These are phyloP conservation scores for Gulo gulo DNA, from an alignment of 2,113 vertebrate genomes.

Conservation along the genomic window DNA sequence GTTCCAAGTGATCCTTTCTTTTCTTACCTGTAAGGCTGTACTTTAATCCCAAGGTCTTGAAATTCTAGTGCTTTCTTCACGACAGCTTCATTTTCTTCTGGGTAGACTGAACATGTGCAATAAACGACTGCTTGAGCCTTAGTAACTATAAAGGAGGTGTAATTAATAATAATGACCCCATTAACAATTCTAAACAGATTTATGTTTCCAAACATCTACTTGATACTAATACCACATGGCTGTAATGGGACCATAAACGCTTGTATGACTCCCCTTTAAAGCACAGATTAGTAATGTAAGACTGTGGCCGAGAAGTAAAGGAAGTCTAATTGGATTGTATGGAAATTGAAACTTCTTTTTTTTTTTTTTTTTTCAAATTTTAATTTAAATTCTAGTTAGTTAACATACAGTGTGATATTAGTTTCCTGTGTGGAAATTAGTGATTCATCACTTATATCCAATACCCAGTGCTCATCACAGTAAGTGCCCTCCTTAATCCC, in stretches of 20 bases:
- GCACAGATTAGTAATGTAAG: neutral
- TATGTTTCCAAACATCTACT: neutral
- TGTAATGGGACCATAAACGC: neutral
- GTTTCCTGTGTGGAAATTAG: neutral
- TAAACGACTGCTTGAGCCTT: constrained; percentile 89
- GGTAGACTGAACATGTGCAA: constrained; percentile 89
- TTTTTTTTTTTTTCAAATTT: neutral
- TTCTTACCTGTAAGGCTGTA: constrained; percentile 86
- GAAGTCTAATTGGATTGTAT: neutral
- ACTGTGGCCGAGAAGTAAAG: neutral
- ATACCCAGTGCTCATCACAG: too few species aligned
- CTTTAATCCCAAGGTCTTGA: constrained; percentile 77
- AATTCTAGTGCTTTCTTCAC: constrained; percentile 86
- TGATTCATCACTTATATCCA: too few species aligned
- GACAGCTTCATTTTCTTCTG: constrained; percentile 91
- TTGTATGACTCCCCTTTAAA: neutral
- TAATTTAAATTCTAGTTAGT: neutral
- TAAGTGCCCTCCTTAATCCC: too few species aligned
- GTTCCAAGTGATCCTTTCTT: neutral
- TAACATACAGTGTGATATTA: neutral
- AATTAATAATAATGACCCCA: neutral
- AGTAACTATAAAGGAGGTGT: constrained; percentile 82
- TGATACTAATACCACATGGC: neutral
- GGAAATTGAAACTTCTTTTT: neutral
- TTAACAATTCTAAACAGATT: neutral